Evolutionary conservation across 2,797 vertebrate species (phyloP), one percentile per base, ranked within the genome.

Genomic region (Xerus rutilus): DNA sequence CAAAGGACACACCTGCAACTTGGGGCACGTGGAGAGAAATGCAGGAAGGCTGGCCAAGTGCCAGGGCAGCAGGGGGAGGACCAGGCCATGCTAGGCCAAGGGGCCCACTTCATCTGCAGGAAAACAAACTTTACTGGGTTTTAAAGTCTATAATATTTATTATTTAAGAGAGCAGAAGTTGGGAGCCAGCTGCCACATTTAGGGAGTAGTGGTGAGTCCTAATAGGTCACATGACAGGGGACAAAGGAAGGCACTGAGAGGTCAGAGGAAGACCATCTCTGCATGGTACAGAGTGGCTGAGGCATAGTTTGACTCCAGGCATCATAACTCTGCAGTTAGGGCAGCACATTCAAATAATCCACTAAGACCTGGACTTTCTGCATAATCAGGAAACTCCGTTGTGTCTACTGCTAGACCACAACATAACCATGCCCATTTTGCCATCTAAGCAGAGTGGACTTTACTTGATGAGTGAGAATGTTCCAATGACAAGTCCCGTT

Each of bases 381-480:
- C 23, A 73, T 52, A 59, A 82, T 30, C 54, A 54, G 57, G 59
- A 78, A 74, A 79, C 67, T 91, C 57, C 69, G 82, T 64, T 32
- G 43, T 32, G 39, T n/a, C 20, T 20, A 45, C 86, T 86, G 74
- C 49, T 89, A 43, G 88, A 90, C 35, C 74, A 47, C 32, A 76
- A 85, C 13, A 73, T 20, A 32, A 64, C 69, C 1, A 13, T 64
- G 12, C 62, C 74, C 11, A 39, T 5, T 64, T 83, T 76, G 11
- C 49, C 57, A 82, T 21, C 43, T 64, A 64, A 72, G 54, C 65
- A 90, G 52, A 76, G 18, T 62, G 73, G 81, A 5, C 47, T 82
- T 70, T 52, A 76, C 25, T 59, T 83, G 91, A 45, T 32, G 54
- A 95, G 35, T 79, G 67, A 77, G 54, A 65, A 81, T 64, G 67